Evolutionary conservation across 2,113 vertebrate species (phyloP), one percentile per base, ranked within the genome.

Genomic region (Hydrochoerus hydrochaeris): DNA sequence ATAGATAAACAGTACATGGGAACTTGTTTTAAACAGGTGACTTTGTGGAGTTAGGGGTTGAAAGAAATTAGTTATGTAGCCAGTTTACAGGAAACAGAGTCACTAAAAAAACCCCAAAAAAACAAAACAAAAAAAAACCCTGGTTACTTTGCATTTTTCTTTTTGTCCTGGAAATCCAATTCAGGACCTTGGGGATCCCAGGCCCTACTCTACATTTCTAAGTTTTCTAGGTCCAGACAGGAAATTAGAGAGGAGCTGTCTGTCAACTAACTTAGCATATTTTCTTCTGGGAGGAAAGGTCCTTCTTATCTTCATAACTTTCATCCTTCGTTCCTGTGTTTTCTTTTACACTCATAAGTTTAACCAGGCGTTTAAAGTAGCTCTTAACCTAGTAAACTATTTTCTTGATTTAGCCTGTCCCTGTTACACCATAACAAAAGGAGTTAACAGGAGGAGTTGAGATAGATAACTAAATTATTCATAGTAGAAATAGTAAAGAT

Each of bases 401-500:
- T 77, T 49, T 77, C 41, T 77, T 49, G 26, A 77, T 77, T 77
- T 46, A 77, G 26, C 73, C 75, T 78, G 75, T 46, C 26, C 26
- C 41, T 46, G 75, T 26, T 84, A 14, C 52, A 24, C 17, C 78
- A 71, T 58, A 86, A 92, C 26, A 80, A 5, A 9, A 22, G 32
- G 17, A 62, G 5, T 44, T 94, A 52, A 52, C 26, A 80, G 7
- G 12, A 22, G 32, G 13, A 62, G 4, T 44, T 92, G 44, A 77
- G 77, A 20, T 63, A 77, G 77, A 30, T 58, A 77, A 82, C 54
- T 87, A 63, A 60, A 20, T 80, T 94, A 32, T 35, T 89, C 44
- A 73, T 35, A 22, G 7, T 96, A 8, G 46, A 85, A 85, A 71
- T 81, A 88, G 38, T 62, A 91, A 95, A 88, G 78, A 62, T 49